Evolutionary conservation across 2,797 vertebrate genomes (phyloP).

Genomic region (Sandelia bainsii): DNA sequence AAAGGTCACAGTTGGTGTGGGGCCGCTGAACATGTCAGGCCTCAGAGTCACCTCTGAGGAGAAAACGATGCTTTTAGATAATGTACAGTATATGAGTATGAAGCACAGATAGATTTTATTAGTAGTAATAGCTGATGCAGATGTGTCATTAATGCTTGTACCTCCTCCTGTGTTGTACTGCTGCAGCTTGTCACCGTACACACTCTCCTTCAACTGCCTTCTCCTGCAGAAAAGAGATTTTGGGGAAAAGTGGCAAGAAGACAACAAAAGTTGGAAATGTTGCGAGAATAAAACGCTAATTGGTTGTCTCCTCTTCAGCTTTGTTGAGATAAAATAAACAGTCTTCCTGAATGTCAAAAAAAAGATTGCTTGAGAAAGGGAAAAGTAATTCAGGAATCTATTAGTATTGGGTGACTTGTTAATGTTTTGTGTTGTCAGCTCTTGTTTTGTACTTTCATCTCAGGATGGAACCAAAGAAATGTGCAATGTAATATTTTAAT

Average conservation of each 20-base stretch:
- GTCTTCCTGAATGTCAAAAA: constrained; percentile 20
- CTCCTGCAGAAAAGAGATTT: constrained; percentile 79
- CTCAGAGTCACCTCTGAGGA: constrained; percentile 77
- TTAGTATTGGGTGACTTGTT: constrained; percentile 44
- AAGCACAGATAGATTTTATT: not conserved
- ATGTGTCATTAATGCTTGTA: constrained; percentile 42
- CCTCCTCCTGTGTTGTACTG: constrained; percentile 95
- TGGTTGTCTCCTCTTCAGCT: constrained; percentile 48
- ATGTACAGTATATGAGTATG: not conserved
- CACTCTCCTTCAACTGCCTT: constrained; percentile 91
- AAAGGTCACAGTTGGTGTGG: constrained; percentile 80
- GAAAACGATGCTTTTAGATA: not conserved
- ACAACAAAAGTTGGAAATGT: constrained; percentile 36
- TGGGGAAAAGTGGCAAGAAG: constrained; percentile 1
- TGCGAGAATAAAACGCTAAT: constrained; percentile 54
- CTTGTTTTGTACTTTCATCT: constrained; percentile 30
- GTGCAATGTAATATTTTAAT: constrained; percentile 16
- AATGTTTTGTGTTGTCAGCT: constrained; percentile 38
- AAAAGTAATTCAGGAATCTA: constrained; percentile 39
- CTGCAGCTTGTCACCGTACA: constrained; percentile 94
- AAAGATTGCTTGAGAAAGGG: constrained; percentile 14
- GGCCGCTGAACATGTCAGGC: constrained; percentile 79
- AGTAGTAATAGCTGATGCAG: not conserved
- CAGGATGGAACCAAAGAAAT: constrained; percentile 30
- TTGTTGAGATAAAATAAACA: constrained; percentile 42